Percentiles rank a stretch among this genome's conserved stretches.
Conservation (phyloP, 1,140 invertebrate genomes). For the Ganaspis sp. region DNA sequence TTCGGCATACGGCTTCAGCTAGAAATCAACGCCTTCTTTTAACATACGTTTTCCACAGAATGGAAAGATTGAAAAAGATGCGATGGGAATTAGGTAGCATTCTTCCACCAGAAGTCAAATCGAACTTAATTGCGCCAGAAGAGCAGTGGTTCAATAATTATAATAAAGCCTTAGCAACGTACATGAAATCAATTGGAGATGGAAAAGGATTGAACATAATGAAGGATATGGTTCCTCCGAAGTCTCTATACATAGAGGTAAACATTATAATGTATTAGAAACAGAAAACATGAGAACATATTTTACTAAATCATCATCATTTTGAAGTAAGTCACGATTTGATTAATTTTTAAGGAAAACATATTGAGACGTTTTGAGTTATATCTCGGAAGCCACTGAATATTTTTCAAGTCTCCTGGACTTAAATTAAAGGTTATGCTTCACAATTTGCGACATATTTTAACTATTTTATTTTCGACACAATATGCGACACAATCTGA, state of each 20-base stretch:
- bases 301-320: too few species aligned
- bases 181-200: slow-evolving; percentile 92
- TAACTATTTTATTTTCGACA: too few species aligned
- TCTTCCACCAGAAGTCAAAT: slow-evolving; percentile 89
- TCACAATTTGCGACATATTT: too few species aligned
- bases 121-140: slow-evolving; percentile 88
- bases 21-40: slow-evolving; percentile 93
- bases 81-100: slow-evolving; percentile 96
- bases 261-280: too few species aligned
- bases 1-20: slow-evolving; percentile 89
- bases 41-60: slow-evolving; percentile 91
- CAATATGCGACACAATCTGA: too few species aligned
- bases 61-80: slow-evolving; percentile 87
- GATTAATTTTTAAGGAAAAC: too few species aligned
- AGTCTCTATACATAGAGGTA: slow-evolving; percentile 93
- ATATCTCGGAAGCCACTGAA: too few species aligned
- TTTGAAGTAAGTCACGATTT: too few species aligned
- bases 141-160: slow-evolving; percentile 92
- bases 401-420: too few species aligned
- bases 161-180: slow-evolving; percentile 89
- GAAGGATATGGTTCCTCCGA: slow-evolving; percentile 92
- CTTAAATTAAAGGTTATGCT: too few species aligned
- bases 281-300: too few species aligned
- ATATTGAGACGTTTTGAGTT: too few species aligned
- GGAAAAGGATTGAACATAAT: slow-evolving; percentile 90